Evolutionary conservation across 2,888 invertebrate genomes (phyloP).

Genomic region (Dicyrtomina minuta): DNA sequence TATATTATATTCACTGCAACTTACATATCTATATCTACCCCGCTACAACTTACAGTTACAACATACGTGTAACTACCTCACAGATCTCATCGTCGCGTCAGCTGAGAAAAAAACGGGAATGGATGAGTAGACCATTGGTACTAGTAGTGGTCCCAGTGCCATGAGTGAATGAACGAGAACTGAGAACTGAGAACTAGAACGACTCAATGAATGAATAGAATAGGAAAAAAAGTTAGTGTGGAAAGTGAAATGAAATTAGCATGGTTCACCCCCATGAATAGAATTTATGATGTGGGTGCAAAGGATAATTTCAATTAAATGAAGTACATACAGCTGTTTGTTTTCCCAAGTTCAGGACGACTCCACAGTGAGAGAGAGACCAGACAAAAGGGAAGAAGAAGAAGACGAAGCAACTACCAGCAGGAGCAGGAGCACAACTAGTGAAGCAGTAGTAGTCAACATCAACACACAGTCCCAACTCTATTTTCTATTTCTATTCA

Average conservation of each 20-base stretch:
- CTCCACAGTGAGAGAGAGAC: no score
- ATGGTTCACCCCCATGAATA: conserved; percentile 23
- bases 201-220: neutral
- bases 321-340: conserved; percentile 28
- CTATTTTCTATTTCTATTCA: no score
- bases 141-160: no score
- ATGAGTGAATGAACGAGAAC: no score
- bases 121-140: no score
- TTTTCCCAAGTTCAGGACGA: conserved; percentile 15
- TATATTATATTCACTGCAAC: no score
- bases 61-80: no score
- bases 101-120: neutral
- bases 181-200: no score
- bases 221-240: conserved; percentile 1
- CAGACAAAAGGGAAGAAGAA: neutral
- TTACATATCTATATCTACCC: no score
- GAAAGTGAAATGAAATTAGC: conserved; percentile 29
- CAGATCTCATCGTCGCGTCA: no score
- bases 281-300: conserved; percentile 24
- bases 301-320: conserved; percentile 29
- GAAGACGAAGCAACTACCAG: neutral
- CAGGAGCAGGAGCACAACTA: neutral
- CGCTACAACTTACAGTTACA: no score
- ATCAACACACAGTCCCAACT: no score
- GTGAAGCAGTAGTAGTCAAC: neutral